Evolutionary conservation across 2,113 vertebrate genomes (phyloP), one percentile per base, ranked within the genome.

Genomic region (Loxodonta africana): DNA sequence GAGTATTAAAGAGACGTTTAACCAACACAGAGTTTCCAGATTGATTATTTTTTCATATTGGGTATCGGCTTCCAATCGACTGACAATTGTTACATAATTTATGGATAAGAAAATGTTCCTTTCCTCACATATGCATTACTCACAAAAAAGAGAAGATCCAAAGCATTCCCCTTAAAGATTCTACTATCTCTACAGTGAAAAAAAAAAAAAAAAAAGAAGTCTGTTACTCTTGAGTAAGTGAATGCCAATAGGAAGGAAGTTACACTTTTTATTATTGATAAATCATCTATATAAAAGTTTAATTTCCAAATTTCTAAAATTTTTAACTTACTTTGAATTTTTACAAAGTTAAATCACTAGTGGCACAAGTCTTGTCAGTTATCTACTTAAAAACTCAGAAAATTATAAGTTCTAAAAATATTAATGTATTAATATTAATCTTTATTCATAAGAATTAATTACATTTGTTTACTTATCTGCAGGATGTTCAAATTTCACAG

Each of bases 401-500:
- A 85, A 41, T 71, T 10, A 10, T 33, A 41, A 25, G 3, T 71
- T 21, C 44, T 28, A 46, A 78, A 90, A 53, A 46, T 74, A 25
- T 83, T 90, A 37, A 4, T 53, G 11, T 33, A 48, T 44, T 33
- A 14, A 15, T 41, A 44, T 44, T 85, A 20, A 41, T 69, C 18
- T 48, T 44, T 28, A 46, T 71, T 57, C 46, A 11, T 80, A 95
- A 86, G 44, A 21, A 30, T 28, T 1, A 26, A 63, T 44, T 5
- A 30, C 25, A 82, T 15, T 90, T 77, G 10, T 37, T 83, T 65
- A 84, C 26, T 51, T 20, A 65, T 53, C 77, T 84, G 78, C 62
- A 90, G 18, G 41, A 46, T 37, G 9, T 80, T 90, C n/a, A 65
- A 77, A 85, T 95, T 85, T 63, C 81, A 71, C 37, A 90, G 48